Evolutionary conservation across 2,113 vertebrate genomes (phyloP), one percentile per base, ranked within the genome.

Genomic region (Grus americana): DNA sequence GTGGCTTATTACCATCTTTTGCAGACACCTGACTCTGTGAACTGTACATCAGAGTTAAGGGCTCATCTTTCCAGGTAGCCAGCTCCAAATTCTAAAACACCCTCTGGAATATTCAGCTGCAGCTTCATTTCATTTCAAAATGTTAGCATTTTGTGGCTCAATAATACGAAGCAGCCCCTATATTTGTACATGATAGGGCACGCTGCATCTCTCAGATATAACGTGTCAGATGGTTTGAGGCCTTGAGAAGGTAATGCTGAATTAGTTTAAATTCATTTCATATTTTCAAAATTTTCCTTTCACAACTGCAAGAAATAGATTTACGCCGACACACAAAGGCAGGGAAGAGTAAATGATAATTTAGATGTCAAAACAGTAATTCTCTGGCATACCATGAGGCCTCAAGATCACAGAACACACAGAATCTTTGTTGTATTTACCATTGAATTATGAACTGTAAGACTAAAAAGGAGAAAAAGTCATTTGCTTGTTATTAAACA

Each of bases 301-400:
- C 76, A 46, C 12, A 88, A 81, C 10, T n/a, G 27, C 14, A 83
- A 81, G 57, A 79, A 86, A 50, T 6, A 87, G 10, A 54, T 84
- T 61, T 87, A 79, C 55, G 52, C 17, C 34, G 29, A 65, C 13
- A 55, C 36, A 79, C 49, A 71, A 91, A n/a, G 40, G 40, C 26
- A 81, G 19, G 66, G 84, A 93, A 82, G 73, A 90, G 71, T 94
- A 95, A 93, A 85, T 52, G 62, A 71, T 57, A 95, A 94, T 72
- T 87, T 54, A 82, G 36, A 61, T 88, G 91, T 91, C 91, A 96
- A 87, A 96, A 88, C 58, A 88, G 44, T 88, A 85, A 82, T 94
- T 95, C 49, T 49, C 57, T 76, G 47, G 58, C 18, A 75, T 49
- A 50, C 24, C 65, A 22, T 26, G 24, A 88, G 72, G 44, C 59